These are phyloP conservation scores for Sweltsa coloradensis DNA, from an alignment of 1,140 invertebrate species.

Conservation along the genomic window DNA sequence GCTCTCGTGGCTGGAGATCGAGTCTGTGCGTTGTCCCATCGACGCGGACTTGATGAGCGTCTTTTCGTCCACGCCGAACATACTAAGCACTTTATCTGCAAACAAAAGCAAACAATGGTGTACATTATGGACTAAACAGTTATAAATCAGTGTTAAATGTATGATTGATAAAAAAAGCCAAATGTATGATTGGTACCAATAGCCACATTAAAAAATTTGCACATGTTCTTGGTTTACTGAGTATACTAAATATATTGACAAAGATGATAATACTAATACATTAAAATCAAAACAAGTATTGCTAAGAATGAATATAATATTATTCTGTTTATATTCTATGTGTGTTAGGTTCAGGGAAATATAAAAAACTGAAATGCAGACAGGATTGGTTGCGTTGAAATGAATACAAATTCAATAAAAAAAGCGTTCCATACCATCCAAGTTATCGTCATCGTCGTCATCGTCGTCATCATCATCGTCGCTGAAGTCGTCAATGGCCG, in stretches of 20 bases:
- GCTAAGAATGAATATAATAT: background rate
- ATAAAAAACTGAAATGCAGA: too few relatives aligned
- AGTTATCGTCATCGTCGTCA: constrained; percentile 65
- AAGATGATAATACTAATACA: too few relatives aligned
- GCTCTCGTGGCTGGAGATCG: constrained; percentile 45
- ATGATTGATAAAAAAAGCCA: too few relatives aligned
- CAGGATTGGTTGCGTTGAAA: too few relatives aligned
- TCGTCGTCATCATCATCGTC: constrained; percentile 81
- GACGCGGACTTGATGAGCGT: constrained; percentile 18
- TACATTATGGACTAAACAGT: too few relatives aligned
- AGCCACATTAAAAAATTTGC: too few relatives aligned
- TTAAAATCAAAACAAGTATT: constrained; percentile 1
- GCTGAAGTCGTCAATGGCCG: constrained; percentile 73
- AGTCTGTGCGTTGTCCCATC: constrained; percentile 33
- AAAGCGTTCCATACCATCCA: constrained; percentile 60
- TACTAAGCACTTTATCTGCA: constrained; percentile 8
- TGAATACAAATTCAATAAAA: too few relatives aligned
- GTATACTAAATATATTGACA: too few relatives aligned
- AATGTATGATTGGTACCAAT: too few relatives aligned
- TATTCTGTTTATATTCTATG: constrained; percentile 6
- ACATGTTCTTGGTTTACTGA: too few relatives aligned
- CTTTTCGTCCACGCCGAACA: constrained; percentile 19
- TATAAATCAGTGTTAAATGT: too few relatives aligned
- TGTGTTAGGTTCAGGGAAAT: too few relatives aligned
- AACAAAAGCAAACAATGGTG: constrained; percentile 40